Evolutionary conservation across 2,888 invertebrate species (phyloP), one percentile per base, ranked within the genome.

Genomic region (Drosophila kambysellisi): DNA sequence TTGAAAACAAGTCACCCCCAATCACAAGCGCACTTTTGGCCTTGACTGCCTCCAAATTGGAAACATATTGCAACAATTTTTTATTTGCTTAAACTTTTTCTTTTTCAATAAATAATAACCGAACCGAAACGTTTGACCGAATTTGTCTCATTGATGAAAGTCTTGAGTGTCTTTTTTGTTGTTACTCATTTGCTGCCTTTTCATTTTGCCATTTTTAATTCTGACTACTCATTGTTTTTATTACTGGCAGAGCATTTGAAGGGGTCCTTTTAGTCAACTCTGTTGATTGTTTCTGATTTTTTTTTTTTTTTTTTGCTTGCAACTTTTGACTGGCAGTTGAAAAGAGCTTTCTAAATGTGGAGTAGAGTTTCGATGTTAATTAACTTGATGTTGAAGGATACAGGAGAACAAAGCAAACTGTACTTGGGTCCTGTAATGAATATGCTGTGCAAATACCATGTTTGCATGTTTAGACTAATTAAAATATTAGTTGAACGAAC

Each of bases 201-300:
- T 72, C 62, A 70, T 69, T 29, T 74, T 85, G 48, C 57, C 57
- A 70, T 79, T 85, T 65, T 66, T 48, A 63, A 68, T 88, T 85
- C 72, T 81, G 89, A 78, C 78, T 89, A 78, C 66, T 52, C 63
- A 41, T 57, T 39, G 35, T 35, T 66, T 73, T 68, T 54, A 39
- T 30, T 59, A 50, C 56, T 53, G n/a, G 20, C 41, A 54, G 54
- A 53, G 54, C 43, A 29, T 56, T 56, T 62, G 30, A 41, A 56
- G 54, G 17, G 29, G 29, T 37, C 35, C 58, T 43, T 60, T 78
- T 37, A 60, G 39, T 35, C 41, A 56, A 51, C 37, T 71, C 39
- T 6, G 11, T 35, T 25, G 25, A 3, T 25, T 25, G 3, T 25
- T 25, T 25, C 25, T 25, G 20, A n/a, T n/a, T n/a, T 25, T 32